Evolutionary conservation across 37 sponge, comb jelly and placozoan genomes (phyloP), one percentile per base, ranked within the genome.

Genomic region (Petrosia ficiformis): DNA sequence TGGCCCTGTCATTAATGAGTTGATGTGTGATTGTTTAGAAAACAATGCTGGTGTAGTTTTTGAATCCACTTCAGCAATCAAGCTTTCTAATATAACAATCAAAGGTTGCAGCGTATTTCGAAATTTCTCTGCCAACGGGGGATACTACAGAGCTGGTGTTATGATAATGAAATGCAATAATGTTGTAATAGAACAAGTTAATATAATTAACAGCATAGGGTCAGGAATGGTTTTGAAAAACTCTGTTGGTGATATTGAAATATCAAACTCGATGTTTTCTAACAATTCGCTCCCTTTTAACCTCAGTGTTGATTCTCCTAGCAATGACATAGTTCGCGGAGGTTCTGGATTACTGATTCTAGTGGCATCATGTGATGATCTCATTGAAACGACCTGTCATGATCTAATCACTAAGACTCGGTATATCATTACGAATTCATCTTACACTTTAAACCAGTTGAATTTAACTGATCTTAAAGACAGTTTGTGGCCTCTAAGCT

Each of bases 351-450:
- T 61, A n/a, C 25, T 11, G 5, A 61, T 61, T 26, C 28, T 61
- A 5, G 28, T 61, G 26, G 11, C 63, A 26, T 8, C 28, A 6
- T 61, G 63, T n/a, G 63, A 61, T 8, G n/a, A n/a, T n/a, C 28
- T 61, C 22, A 11, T 22, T 11, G 63, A 8, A 5, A 61, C 25
- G 6, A n/a, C 22, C 6, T 61, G 63, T 29, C 6, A n/a, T n/a
- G 22, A 5, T 22, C 5, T 22, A n/a, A 6, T 22, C n/a, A 61
- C 63, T 5, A 5, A 24, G 6, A 29, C 25, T 61, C 58, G 94
- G 95, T 4, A 97, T 87, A 52, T 86, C 60, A 31, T 84, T 80
- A 22, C 71, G 54, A 28, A 94, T 54, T 63, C 89, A 84, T 30
- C 99, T 82, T 16, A 72, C 43, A 30, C 40, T 30, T 36, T 95